A percentile compares a stretch with the other conserved stretches of the same genome.
These are phyloP conservation scores for Busseola fusca DNA, from an alignment of 2,888 invertebrate genomes.

Conservation along the genomic window DNA sequence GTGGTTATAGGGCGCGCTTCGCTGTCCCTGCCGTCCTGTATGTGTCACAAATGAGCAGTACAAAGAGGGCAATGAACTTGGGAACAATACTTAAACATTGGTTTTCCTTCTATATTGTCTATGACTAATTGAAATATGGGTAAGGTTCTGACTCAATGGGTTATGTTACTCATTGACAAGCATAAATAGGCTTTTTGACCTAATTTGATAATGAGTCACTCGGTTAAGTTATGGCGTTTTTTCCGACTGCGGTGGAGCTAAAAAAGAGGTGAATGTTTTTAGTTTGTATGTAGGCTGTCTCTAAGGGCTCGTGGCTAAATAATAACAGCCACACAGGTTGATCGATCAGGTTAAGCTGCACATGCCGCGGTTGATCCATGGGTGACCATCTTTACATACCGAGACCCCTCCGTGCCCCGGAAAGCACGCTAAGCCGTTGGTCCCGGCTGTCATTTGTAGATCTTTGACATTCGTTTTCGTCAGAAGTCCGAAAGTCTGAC, in stretches of 20 bases:
- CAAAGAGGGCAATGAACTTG: conserved; percentile 26
- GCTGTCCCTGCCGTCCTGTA: background rate
- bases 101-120: conserved; percentile 15
- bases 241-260: too few relatives aligned
- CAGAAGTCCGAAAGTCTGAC: too few relatives aligned
- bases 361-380: too few relatives aligned
- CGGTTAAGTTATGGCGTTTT: background rate
- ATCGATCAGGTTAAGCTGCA: too few relatives aligned
- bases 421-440: too few relatives aligned
- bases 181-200: conserved; percentile 6
- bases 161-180: conserved; percentile 11
- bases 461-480: too few relatives aligned
- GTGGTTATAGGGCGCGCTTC: too few relatives aligned
- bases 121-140: conserved; percentile 25
- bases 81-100: background rate
- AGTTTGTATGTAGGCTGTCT: background rate
- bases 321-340: too few relatives aligned
- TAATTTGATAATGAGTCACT: conserved; percentile 9
- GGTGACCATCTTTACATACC: too few relatives aligned
- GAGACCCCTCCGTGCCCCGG: too few relatives aligned
- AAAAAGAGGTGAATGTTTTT: background rate
- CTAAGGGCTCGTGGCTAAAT: too few relatives aligned
- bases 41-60: background rate
- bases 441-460: too few relatives aligned
- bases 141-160: conserved; percentile 21